Percentiles rank a stretch among this genome's conserved stretches.
Conservation (phyloP, 2,888 invertebrate genomes). For the Synergus japonicus region DNA sequence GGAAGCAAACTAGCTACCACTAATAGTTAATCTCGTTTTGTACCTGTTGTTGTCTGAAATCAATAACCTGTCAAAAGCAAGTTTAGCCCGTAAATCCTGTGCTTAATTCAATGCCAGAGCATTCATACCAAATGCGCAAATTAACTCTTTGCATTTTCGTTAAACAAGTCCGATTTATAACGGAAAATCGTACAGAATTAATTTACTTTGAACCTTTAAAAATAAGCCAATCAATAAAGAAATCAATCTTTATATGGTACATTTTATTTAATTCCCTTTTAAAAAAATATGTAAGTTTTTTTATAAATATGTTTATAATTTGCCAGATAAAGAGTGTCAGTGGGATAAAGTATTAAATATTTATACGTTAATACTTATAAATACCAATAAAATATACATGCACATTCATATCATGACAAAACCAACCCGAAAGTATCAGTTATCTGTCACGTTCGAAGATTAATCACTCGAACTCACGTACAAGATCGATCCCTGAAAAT, state of each 20-base stretch:
- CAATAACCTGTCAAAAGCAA: constrained; percentile 12
- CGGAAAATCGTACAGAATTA: neutral
- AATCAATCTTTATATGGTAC: too few species aligned
- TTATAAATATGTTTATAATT: too few species aligned
- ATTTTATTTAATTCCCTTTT: too few species aligned
- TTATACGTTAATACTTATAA: neutral
- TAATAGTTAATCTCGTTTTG: neutral
- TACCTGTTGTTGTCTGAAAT: constrained; percentile 7
- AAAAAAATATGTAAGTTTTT: too few species aligned
- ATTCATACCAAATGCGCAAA: neutral
- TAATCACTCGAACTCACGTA: constrained; percentile 45
- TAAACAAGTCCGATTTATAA: neutral
- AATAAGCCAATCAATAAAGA: neutral
- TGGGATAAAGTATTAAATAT: neutral
- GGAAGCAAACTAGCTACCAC: neutral
- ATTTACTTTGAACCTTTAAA: neutral
- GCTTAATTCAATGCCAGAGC: constrained; percentile 2
- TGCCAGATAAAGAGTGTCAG: too few species aligned
- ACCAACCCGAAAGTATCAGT: constrained; percentile 40
- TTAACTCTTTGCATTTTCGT: constrained; percentile 5
- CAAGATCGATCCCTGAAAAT: constrained; percentile 46
- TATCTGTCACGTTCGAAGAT: constrained; percentile 48
- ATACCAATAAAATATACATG: neutral
- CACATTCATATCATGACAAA: neutral
- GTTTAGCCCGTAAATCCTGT: neutral